These are phyloP conservation scores for Hypotaenidia philippensis DNA, from an alignment of 2,797 vertebrate species.

Conservation along the genomic window DNA sequence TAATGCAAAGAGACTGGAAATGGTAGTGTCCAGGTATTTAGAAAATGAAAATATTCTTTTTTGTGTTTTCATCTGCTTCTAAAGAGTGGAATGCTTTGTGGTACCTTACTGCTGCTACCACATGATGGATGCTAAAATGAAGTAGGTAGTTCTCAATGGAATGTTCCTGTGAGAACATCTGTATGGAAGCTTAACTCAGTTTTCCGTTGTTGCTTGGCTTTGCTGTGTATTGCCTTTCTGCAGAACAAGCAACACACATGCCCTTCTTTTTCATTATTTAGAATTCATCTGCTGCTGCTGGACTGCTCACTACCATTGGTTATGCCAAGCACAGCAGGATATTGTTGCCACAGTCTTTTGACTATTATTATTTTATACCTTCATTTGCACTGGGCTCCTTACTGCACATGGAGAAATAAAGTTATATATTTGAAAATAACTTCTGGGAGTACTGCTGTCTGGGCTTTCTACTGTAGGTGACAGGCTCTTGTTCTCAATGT, in stretches of 20 bases:
- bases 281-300: background rate
- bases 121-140: background rate
- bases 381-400: background rate
- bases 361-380: background rate
- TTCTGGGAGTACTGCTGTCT: background rate
- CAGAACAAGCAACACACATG: background rate
- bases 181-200: background rate
- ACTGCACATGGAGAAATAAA: background rate
- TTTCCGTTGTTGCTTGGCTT: background rate
- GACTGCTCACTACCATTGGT: background rate
- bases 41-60: background rate
- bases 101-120: background rate
- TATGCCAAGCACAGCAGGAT: background rate
- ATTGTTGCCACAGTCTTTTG: background rate
- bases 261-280: background rate
- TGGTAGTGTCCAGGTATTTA: background rate
- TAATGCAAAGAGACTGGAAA: background rate
- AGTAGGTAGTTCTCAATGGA: background rate
- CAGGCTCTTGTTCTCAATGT: background rate
- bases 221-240: background rate
- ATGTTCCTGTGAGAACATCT: background rate
- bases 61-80: background rate
- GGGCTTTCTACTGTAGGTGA: background rate
- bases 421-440: background rate
- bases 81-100: background rate